Percentiles rank a stretch among this genome's conserved stretches.
phyloP scores from a whole-genome alignment of 2,888 invertebrate species.

The Lasioglossum oenotherae region DNA sequence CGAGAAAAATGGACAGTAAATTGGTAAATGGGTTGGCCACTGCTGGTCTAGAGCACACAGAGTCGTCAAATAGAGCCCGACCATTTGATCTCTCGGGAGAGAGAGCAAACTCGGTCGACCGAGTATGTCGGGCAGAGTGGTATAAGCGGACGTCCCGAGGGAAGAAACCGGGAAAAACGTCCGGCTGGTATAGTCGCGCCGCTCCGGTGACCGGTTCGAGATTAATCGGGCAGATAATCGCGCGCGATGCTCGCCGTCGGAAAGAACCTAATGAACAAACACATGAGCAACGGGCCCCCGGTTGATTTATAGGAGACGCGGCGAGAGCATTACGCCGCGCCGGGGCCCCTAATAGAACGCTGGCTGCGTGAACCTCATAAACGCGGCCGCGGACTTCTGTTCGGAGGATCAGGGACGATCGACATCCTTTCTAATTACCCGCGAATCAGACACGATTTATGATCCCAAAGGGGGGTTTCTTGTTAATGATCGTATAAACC shows the following conservation, averaged over 20 bases:
- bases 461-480: not conserved
- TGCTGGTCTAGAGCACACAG: not conserved
- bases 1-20: too few relatives aligned
- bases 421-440: constrained; percentile 36
- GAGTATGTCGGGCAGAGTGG: constrained; percentile 17
- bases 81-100: not conserved
- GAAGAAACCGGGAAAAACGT: constrained; percentile 25
- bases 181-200: not conserved
- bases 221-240: constrained; percentile 72
- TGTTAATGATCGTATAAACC: constrained; percentile 1
- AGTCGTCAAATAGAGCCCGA: not conserved
- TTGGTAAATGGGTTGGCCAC: too few relatives aligned
- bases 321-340: constrained; percentile 35
- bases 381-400: constrained; percentile 16
- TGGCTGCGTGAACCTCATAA: constrained; percentile 35
- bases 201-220: constrained; percentile 57
- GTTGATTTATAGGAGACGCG: constrained; percentile 69
- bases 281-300: constrained; percentile 54
- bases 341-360: constrained; percentile 40
- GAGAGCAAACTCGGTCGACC: constrained; percentile 13
- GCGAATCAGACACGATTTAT: constrained; percentile 4
- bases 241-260: constrained; percentile 61
- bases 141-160: constrained; percentile 34
- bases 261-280: constrained; percentile 71
- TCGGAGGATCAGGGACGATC: constrained; percentile 13